Base-by-base conservation (phyloP, 2,888 invertebrate genomes). In the Tetrapedia diversipes region DNA sequence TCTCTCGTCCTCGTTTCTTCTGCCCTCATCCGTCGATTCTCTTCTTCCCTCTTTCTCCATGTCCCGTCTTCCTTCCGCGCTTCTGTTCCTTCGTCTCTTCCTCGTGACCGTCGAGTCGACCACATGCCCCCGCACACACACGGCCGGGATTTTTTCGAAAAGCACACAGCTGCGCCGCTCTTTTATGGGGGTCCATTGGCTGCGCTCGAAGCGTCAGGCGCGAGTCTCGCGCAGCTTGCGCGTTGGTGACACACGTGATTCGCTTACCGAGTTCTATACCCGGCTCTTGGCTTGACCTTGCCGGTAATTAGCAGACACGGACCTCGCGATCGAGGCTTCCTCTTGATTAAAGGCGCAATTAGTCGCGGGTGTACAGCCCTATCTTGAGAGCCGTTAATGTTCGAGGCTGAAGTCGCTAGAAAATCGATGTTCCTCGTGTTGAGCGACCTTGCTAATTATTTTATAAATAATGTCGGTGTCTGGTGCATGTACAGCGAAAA, bases 131-230 rank as follows among this genome's bases (percentile, higher is more conserved):
- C 61, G 71, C 69, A 65, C 65, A 66, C 68, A 65, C 69, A 70
- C n/a, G 64, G 39, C 47, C 37, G 74, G 79, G 84, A 82, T 84
- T 84, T 84, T 84, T 81, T 77, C 73, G 73, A 81, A 81, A 82
- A 84, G 81, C 72, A 84, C 81, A 79, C 82, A 84, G 84, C 84
- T 84, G 84, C 84, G 43, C 61, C 74, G 73, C 69, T 84, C 82
- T 76, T 84, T 82, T 84, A 84, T 84, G 84, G 84, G 84, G 84
- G 84, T 84, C 84, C 79, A 56, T 60, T 61, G 76, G 56, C 69
- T 73, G 63, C 37, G 57, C 51, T 16, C 27, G 49, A 47, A 19
- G 47, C 39, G 34, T 51, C 63, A 54, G 54, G 57, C 32, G 67
- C 75, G 39, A 19, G 32, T 67, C 1, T 54, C 66, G 27, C 34